Percentiles rank a stretch among this genome's conserved stretches.
Conservation (phyloP, 2,888 invertebrate species). For the Caenorhabditis drosophilae region DNA sequence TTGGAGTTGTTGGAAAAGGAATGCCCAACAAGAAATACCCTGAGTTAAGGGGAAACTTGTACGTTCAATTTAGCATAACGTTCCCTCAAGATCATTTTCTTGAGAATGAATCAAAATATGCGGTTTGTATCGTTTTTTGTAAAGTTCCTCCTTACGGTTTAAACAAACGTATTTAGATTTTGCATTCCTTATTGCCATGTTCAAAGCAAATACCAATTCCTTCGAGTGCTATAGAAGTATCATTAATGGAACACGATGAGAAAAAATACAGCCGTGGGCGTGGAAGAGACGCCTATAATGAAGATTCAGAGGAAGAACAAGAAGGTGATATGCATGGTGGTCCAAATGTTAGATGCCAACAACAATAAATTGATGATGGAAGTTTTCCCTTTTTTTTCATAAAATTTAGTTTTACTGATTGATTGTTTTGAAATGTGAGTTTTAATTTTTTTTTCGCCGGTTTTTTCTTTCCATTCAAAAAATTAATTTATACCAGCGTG, state of each 20-base stretch:
- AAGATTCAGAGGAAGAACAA: slow-evolving; percentile 72
- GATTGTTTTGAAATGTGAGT: too few relatives aligned
- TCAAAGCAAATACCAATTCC: slow-evolving; percentile 77
- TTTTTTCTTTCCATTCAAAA: too few relatives aligned
- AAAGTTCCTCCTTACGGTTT: too few relatives aligned
- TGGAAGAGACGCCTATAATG: slow-evolving; percentile 78
- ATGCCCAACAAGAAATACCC: slow-evolving; percentile 77
- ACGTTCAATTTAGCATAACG: slow-evolving; percentile 83
- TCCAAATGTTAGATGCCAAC: slow-evolving; percentile 37
- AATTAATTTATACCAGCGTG: too few relatives aligned
- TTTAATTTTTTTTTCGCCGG: too few relatives aligned
- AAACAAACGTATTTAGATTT: slow-evolving; percentile 72
- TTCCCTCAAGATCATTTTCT: slow-evolving; percentile 86
- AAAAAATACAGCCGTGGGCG: slow-evolving; percentile 64
- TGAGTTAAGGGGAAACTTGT: slow-evolving; percentile 78
- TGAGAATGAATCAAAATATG: slow-evolving; percentile 64
- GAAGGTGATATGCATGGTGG: slow-evolving; percentile 73
- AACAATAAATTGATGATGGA: slow-evolving; percentile 24
- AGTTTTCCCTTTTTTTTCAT: not conserved
- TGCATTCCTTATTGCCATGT: slow-evolving; percentile 81
- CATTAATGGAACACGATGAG: slow-evolving; percentile 73
- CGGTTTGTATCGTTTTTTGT: too few relatives aligned
- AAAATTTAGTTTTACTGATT: slow-evolving; percentile 7
- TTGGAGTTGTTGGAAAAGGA: slow-evolving; percentile 83
- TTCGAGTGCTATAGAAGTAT: slow-evolving; percentile 80